phyloP scores from a whole-genome alignment of 1,140 invertebrate genomes.

The Paramacrobiotus metropolitanus region DNA sequence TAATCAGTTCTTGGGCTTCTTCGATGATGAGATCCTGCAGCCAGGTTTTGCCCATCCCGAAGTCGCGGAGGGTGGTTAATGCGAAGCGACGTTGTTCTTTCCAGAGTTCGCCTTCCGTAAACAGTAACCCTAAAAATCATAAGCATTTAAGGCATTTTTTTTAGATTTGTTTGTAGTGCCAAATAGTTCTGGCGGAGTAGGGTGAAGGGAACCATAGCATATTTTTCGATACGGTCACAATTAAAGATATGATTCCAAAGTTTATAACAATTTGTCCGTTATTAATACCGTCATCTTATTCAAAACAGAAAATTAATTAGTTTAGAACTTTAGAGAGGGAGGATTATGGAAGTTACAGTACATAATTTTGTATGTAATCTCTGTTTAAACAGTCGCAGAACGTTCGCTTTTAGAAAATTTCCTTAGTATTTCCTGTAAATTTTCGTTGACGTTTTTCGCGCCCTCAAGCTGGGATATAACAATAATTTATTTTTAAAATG shows the following conservation, averaged over 20 bases:
- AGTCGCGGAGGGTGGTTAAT: background rate
- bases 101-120: background rate
- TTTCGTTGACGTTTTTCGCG: no score
- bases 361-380: background rate
- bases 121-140: background rate
- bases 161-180: no score
- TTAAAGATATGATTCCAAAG: background rate
- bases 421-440: background rate
- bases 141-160: background rate
- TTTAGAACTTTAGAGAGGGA: background rate
- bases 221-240: background rate
- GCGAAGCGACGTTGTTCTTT: background rate
- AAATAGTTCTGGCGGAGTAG: background rate
- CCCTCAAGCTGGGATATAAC: no score
- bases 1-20: background rate
- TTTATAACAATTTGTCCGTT: background rate
- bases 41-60: background rate
- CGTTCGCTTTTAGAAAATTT: background rate
- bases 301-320: background rate
- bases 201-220: no score
- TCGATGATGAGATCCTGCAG: background rate
- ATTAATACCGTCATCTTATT: background rate
- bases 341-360: no score
- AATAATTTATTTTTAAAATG: background rate
- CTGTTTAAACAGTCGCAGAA: background rate